Evolutionary conservation across 2,797 vertebrate genomes (phyloP), one percentile per base, ranked within the genome.

Genomic region (Adelosebastes latens): DNA sequence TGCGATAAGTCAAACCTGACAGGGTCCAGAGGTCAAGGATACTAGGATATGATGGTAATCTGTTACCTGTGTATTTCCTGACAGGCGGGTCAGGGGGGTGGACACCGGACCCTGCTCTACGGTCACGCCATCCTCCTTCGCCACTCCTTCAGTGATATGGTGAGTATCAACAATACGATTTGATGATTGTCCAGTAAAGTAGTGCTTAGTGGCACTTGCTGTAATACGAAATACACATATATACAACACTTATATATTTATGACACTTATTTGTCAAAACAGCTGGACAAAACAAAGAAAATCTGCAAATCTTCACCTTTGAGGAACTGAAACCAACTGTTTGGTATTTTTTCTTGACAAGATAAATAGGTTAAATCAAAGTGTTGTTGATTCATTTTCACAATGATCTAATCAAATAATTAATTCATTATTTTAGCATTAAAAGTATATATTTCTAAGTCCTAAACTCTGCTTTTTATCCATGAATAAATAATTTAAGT

Each of bases 81-180:
- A 24, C 90, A 99, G 99, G 97, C 97, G 79, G 97, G 96, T 62
- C 98, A 99, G 89, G 98, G 98, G 14, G 97, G 98, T 24, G 97
- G 98, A 93, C 99, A 99, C 93, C 95, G 99, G 86, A 99, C 99
- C 18, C 96, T 99, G 88, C 97, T 99, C 1, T 99, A 99, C 1
- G 99, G 99, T 88, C 99, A 99, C 2, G 99, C 99, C 13, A 97
- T 99, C 74, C 97, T 99, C 52, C 96, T 99, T 69, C 96, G 98
- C 12, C 99, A 99, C 94, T 99, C 98, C 8, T 99, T 99, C 79
- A 99, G 99, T 82, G 95, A 94, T 87, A 99, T 99, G 99, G 99
- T 99, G 88, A 97, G 98, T 87, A 52, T n/a, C 20, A 34, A 78
- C 24, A 27, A 4, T 25, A 16, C 0, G 2, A 22, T 52, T 27